Percentiles rank a stretch among this genome's conserved stretches.
Evolutionary conservation across 53 echinoderm and acorn worm species (phyloP).

Genomic region (Zoroaster sp.): DNA sequence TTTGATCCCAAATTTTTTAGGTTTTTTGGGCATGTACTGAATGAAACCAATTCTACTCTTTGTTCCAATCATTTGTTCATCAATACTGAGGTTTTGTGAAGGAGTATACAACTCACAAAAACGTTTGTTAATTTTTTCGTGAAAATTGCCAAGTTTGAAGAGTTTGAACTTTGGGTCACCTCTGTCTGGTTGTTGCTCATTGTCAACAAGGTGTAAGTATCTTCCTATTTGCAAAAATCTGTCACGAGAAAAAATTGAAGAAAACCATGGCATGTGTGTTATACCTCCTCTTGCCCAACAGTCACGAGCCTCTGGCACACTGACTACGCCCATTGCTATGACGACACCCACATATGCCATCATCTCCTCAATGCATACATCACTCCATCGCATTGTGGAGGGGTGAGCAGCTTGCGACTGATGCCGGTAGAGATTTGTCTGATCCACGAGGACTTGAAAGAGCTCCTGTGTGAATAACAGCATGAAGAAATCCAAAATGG

Average conservation of each 20-base stretch:
- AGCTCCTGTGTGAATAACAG: too few species aligned
- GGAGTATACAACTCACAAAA: background rate
- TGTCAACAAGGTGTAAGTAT: background rate
- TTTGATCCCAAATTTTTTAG: slow-evolving; percentile 51
- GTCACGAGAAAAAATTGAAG: background rate
- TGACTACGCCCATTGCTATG: slow-evolving; percentile 38
- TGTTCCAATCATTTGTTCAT: slow-evolving; percentile 22
- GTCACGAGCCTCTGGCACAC: slow-evolving; percentile 28
- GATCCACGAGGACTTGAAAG: too few species aligned
- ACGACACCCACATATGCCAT: slow-evolving; percentile 17
- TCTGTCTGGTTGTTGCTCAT: background rate
- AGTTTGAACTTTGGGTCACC: background rate
- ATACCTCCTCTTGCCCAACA: slow-evolving; percentile 32
- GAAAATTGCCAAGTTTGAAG: background rate
- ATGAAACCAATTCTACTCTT: slow-evolving; percentile 26
- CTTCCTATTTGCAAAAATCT: background rate
- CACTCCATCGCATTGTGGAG: too few species aligned
- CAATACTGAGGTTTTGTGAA: background rate
- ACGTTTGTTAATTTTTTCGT: background rate
- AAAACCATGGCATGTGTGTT: background rate
- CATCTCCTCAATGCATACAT: background rate
- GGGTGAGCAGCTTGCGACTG: too few species aligned
- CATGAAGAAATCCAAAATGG: too few species aligned
- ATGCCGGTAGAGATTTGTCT: too few species aligned
- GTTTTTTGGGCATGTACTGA: slow-evolving; percentile 46